A percentile compares a stretch with the other conserved stretches of the same genome.
phyloP scores from a whole-genome alignment of 2,113 vertebrate genomes.

The Osmerus eperlanus region DNA sequence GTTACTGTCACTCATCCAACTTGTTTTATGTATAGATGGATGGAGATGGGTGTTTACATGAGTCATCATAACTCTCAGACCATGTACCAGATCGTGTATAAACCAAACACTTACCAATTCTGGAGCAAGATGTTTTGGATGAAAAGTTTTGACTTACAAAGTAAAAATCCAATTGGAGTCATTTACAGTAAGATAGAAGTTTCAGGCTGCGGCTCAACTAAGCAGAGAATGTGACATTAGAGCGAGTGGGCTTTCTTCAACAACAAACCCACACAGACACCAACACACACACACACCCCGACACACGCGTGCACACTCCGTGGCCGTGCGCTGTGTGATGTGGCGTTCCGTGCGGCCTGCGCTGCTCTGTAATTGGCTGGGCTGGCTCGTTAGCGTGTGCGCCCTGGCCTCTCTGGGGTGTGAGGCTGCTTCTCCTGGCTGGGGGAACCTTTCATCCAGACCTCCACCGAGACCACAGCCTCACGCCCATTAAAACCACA shows the following conservation, averaged over 20 bases:
- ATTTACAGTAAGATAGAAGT: too few relatives aligned
- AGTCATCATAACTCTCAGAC: too few relatives aligned
- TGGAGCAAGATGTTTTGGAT: too few relatives aligned
- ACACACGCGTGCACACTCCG: background rate
- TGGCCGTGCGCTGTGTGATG: background rate
- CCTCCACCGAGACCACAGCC: background rate
- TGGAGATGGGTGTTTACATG: too few relatives aligned
- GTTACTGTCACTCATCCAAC: too few relatives aligned
- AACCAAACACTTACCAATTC: too few relatives aligned
- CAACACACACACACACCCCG: conserved; percentile 9
- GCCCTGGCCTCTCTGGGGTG: conserved; percentile 22
- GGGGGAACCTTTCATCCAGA: conserved; percentile 25
- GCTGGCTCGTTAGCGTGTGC: conserved; percentile 20
- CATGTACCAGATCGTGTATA: too few relatives aligned
- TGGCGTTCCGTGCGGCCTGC: background rate
- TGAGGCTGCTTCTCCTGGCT: conserved; percentile 12
- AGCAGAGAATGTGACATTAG: conserved; percentile 7
- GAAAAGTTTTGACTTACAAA: too few relatives aligned
- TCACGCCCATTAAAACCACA: conserved; percentile 24
- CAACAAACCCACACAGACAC: too few relatives aligned
- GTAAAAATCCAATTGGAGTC: too few relatives aligned
- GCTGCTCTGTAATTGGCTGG: conserved; percentile 41
- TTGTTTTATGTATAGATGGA: too few relatives aligned
- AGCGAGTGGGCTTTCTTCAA: conserved; percentile 15
- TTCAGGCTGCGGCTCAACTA: too few relatives aligned